These are phyloP conservation scores for Aporophyla nigra DNA, from an alignment of 2,888 invertebrate species.

Conservation along the genomic window DNA sequence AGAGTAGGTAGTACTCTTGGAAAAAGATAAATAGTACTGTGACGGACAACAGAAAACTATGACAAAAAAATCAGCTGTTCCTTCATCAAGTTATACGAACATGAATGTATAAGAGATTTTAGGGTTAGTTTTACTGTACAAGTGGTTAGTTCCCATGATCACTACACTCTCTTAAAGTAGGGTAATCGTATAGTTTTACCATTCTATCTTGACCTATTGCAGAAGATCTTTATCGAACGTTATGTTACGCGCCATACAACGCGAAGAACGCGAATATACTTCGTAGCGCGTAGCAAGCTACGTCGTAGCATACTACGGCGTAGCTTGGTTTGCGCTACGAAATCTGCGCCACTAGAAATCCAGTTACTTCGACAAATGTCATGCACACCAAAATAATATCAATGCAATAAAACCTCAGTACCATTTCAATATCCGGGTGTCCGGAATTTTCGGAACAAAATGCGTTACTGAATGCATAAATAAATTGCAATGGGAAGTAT, in stretches of 20 bases:
- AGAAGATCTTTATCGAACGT: not conserved
- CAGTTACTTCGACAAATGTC: not conserved
- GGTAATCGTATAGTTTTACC: not conserved
- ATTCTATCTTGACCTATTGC: not conserved
- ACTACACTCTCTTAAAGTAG: no score
- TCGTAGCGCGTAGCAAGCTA: no score
- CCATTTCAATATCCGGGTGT: not conserved
- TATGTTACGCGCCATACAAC: not conserved
- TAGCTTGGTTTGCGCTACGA: not conserved
- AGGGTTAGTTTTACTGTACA: no score
- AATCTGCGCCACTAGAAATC: not conserved
- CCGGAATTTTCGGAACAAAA: not conserved
- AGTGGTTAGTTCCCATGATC: no score
- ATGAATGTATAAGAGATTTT: no score
- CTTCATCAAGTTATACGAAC: no score
- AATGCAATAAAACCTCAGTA: not conserved
- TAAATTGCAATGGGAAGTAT: conserved; percentile 3
- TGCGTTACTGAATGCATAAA: not conserved
- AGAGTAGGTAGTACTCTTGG: no score
- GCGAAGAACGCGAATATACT: no score
- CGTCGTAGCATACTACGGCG: not conserved
- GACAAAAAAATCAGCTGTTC: no score
- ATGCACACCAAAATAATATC: not conserved
- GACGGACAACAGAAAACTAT: no score
- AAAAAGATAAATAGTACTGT: no score